phyloP scores from a whole-genome alignment of 2,113 vertebrate species.

The Cyphotilapia sp. region DNA sequence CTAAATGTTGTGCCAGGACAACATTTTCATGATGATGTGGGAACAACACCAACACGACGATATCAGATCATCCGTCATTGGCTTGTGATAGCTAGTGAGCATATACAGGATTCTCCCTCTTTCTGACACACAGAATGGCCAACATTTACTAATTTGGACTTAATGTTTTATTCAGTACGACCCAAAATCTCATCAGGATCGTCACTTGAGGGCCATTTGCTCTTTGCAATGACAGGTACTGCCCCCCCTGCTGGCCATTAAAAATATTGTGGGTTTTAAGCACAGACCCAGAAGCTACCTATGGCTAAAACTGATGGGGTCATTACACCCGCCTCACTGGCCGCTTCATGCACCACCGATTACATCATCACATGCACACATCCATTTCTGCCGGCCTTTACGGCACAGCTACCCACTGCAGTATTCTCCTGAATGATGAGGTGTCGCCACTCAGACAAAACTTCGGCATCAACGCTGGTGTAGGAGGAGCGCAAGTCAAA shows the following conservation, averaged over 20 bases:
- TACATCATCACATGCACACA: neutral
- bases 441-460: neutral
- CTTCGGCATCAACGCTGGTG: accelerated
- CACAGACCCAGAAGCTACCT: neutral
- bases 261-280: neutral
- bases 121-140: accelerated
- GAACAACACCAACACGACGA: too few species aligned
- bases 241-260: neutral
- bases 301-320: neutral
- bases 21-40: too few species aligned
- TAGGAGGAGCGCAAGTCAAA: neutral
- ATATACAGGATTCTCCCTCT: accelerated
- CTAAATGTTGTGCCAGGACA: too few species aligned
- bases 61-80: neutral
- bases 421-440: neutral
- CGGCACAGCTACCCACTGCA: neutral
- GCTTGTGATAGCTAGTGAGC: accelerated
- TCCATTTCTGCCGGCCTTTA: neutral
- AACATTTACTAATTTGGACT: neutral
- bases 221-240: accelerated
- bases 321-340: neutral
- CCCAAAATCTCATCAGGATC: neutral
- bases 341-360: accelerated
- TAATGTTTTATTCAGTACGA: neutral
- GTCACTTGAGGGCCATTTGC: too few species aligned